Percentiles rank a stretch among this genome's conserved stretches.
These are phyloP conservation scores for Phataginus tetradactyla DNA, from an alignment of 2,797 vertebrate species.

Conservation along the genomic window DNA sequence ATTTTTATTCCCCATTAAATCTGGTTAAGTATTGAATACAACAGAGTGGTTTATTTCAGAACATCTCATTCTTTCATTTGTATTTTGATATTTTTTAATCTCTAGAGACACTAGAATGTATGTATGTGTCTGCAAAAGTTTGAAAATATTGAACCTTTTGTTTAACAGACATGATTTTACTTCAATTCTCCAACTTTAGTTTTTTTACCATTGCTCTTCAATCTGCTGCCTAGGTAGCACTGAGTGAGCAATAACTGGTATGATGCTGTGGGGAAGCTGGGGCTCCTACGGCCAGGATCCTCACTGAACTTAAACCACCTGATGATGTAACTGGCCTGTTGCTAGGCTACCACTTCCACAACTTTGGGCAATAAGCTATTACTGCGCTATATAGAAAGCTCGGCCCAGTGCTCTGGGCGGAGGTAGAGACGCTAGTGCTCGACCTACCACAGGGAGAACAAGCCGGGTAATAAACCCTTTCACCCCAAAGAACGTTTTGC, in stretches of 20 bases:
- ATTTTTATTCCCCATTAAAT: not conserved
- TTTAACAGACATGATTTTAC: not conserved
- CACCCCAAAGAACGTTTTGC: too few relatives aligned
- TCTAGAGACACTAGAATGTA: not conserved
- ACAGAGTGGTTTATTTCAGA: not conserved
- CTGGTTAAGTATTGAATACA: not conserved
- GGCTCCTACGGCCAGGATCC: too few relatives aligned
- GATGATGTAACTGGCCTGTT: too few relatives aligned
- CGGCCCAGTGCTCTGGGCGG: too few relatives aligned
- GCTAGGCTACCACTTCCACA: too few relatives aligned
- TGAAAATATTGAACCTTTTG: conserved; percentile 7
- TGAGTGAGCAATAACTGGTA: not conserved
- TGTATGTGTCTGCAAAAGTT: conserved; percentile 15
- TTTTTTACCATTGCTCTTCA: not conserved
- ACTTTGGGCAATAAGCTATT: too few relatives aligned
- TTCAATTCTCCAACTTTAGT: not conserved
- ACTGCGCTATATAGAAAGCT: too few relatives aligned
- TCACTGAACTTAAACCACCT: too few relatives aligned
- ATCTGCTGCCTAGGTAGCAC: not conserved
- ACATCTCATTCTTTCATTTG: not conserved
- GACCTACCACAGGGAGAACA: too few relatives aligned
- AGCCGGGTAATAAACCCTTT: too few relatives aligned
- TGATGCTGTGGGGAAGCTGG: not conserved
- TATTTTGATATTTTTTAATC: conserved; percentile 48
- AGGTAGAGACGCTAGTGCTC: too few relatives aligned